A percentile compares a stretch with the other conserved stretches of the same genome.
Evolutionary conservation across 2,113 vertebrate genomes (phyloP).

Genomic region (Strix aluco): DNA sequence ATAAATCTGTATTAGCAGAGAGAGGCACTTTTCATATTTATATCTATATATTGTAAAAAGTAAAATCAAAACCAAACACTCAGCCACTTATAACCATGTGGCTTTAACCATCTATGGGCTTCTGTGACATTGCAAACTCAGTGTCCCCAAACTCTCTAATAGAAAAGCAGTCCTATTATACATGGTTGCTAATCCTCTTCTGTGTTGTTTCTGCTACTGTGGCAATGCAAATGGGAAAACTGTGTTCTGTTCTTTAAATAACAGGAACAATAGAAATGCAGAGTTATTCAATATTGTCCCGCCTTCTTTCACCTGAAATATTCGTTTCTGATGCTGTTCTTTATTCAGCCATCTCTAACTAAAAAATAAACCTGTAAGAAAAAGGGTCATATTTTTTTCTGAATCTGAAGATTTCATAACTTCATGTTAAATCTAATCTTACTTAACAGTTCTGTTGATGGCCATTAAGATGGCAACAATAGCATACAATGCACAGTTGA

Average conservation of each 20-base stretch:
- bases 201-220: not conserved
- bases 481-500: not conserved
- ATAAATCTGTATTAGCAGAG: not conserved
- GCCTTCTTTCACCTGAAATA: not conserved
- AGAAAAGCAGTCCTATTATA: not conserved
- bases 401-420: not conserved
- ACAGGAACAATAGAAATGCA: not conserved
- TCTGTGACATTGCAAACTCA: not conserved
- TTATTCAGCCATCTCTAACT: not conserved
- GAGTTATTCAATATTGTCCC: not conserved
- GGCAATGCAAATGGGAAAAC: not conserved
- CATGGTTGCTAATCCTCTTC: not conserved
- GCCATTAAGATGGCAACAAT: not conserved
- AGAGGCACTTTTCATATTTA: not conserved
- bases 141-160: not conserved
- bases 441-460: not conserved
- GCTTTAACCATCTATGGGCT: not conserved
- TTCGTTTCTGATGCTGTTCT: not conserved
- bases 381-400: not conserved
- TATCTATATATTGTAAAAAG: not conserved
- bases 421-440: not conserved
- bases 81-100: accelerated
- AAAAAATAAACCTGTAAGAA: not conserved
- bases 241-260: not conserved
- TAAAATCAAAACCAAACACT: not conserved